Percentiles rank a stretch among this genome's conserved stretches.
Evolutionary conservation across 2,888 invertebrate species (phyloP).

Genomic region (Portevinia maculata): DNA sequence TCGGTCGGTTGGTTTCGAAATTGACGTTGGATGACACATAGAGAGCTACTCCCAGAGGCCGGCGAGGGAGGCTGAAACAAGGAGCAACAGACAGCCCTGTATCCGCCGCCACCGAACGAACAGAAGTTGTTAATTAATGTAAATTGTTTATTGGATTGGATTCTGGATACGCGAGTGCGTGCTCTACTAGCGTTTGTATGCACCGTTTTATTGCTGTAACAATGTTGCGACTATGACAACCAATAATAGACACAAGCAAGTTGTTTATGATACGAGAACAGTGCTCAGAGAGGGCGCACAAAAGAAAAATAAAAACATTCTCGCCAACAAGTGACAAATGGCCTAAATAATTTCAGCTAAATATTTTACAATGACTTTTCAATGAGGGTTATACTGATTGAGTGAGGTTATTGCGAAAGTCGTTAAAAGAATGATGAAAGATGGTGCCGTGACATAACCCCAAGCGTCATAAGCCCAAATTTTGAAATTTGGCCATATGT

Average conservation of each 20-base stretch:
- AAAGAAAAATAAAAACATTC: neutral
- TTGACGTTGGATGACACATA: slow-evolving; percentile 59
- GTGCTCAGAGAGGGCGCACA: slow-evolving; percentile 29
- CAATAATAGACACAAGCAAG: slow-evolving; percentile 47
- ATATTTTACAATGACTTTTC: slow-evolving; percentile 3
- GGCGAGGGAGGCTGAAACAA: neutral
- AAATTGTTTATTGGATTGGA: slow-evolving; percentile 69
- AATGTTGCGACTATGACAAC: slow-evolving; percentile 59
- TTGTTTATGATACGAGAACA: slow-evolving; percentile 38
- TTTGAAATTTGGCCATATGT: no score
- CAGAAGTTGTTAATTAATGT: slow-evolving; percentile 74
- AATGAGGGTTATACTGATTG: slow-evolving; percentile 21
- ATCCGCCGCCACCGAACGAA: slow-evolving; percentile 21
- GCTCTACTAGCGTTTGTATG: slow-evolving; percentile 21
- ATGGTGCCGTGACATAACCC: no score
- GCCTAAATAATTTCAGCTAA: slow-evolving; percentile 42
- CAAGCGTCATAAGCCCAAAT: no score
- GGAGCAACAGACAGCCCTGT: slow-evolving; percentile 28
- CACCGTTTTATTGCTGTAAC: slow-evolving; percentile 51
- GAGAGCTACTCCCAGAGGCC: slow-evolving; percentile 8
- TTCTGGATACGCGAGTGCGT: slow-evolving; percentile 30
- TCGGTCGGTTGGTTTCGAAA: slow-evolving; percentile 66
- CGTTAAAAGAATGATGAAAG: neutral
- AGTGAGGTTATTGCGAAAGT: slow-evolving; percentile 17
- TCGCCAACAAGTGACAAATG: slow-evolving; percentile 35